phyloP scores from a whole-genome alignment of 2,888 invertebrate species.

The Syrphus vitripennis region DNA sequence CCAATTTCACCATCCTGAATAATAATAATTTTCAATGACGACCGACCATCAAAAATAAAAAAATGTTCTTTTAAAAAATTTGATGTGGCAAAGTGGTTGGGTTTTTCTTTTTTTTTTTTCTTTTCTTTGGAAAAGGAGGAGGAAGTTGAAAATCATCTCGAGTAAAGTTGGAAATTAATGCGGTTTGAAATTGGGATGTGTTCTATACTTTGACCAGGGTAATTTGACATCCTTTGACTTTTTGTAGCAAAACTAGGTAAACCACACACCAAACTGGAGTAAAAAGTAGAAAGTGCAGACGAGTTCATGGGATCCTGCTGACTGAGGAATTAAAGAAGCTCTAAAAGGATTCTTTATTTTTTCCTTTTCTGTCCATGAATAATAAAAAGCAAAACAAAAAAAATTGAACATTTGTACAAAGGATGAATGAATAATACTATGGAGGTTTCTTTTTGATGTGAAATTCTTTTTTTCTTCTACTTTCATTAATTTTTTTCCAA shows the following conservation, averaged over 20 bases:
- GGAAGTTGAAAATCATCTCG: conserved; percentile 30
- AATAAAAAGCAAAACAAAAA: conserved; percentile 20
- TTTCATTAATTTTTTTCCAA: background rate
- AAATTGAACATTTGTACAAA: conserved; percentile 18
- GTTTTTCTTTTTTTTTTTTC: background rate
- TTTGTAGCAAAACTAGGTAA: conserved; percentile 48
- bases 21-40: conserved; percentile 53
- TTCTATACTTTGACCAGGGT: conserved; percentile 40
- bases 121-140: background rate
- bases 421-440: background rate
- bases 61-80: conserved; percentile 38
- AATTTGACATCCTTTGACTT: conserved; percentile 50
- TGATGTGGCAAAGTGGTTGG: conserved; percentile 39
- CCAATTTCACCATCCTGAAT: conserved; percentile 28
- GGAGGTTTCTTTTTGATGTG: conserved; percentile 53
- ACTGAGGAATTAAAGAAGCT: conserved; percentile 27
- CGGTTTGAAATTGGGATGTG: conserved; percentile 46
- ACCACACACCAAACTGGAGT: conserved; percentile 1
- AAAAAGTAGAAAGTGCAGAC: background rate
- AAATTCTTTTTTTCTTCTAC: conserved; percentile 48
- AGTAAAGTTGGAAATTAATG: conserved; percentile 43
- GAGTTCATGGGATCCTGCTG: conserved; percentile 41
- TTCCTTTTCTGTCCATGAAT: background rate
- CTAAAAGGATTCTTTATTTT: conserved; percentile 23
- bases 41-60: conserved; percentile 18